Evolutionary conservation across 37 sponge, comb jelly and placozoan species (phyloP).

Genomic region (Amphimedon queenslandica): DNA sequence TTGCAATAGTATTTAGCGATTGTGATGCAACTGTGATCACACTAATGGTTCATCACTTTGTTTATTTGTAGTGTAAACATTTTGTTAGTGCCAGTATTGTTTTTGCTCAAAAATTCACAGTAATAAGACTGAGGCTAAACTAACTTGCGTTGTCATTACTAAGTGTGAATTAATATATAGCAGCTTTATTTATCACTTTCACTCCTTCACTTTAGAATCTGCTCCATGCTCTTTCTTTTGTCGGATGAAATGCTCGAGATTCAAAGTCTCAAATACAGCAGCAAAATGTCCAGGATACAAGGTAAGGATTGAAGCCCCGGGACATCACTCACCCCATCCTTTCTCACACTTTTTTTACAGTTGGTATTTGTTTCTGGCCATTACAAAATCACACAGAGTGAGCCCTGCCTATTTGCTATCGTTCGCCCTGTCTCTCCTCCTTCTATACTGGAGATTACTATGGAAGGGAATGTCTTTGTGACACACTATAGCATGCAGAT

Average conservation of each 20-base stretch:
- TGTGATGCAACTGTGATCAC: no score
- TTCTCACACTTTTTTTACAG: constrained; percentile 11
- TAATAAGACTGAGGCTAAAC: no score
- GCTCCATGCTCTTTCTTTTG: constrained; percentile 46
- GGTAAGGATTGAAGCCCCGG: constrained; percentile 2
- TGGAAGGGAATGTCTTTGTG: constrained; percentile 68
- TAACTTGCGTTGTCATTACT: no score
- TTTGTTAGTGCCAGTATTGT: no score
- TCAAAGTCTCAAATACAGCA: constrained; percentile 46
- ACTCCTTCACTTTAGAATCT: background rate
- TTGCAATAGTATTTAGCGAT: no score
- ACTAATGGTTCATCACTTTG: no score
- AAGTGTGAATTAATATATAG: no score
- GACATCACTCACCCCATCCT: constrained; percentile 1
- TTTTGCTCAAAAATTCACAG: no score
- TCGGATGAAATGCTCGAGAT: constrained; percentile 59
- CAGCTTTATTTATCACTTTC: no score
- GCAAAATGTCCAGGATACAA: constrained; percentile 48
- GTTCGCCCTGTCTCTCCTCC: constrained; percentile 50
- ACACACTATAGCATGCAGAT: constrained; percentile 63
- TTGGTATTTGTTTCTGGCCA: constrained; percentile 39
- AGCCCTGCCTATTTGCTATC: constrained; percentile 23
- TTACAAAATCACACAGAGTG: constrained; percentile 12
- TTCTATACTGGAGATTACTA: constrained; percentile 52
- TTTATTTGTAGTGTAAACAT: no score